These are phyloP conservation scores for Diuraphis noxia DNA, from an alignment of 1,140 invertebrate genomes.

Conservation along the genomic window DNA sequence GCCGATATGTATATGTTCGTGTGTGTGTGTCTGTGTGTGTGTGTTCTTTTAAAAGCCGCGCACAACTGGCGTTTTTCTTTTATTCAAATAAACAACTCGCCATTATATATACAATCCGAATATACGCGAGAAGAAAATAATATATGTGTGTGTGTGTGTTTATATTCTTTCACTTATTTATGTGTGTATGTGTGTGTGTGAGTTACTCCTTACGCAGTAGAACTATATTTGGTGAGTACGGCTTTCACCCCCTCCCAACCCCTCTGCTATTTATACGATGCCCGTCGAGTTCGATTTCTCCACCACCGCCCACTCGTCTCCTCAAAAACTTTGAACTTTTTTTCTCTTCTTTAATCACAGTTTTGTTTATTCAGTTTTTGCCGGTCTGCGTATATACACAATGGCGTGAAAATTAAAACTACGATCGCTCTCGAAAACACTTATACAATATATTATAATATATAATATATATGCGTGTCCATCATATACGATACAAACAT, in stretches of 20 bases:
- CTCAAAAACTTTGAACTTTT: background rate
- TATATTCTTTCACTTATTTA: background rate
- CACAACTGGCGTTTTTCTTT: conserved; percentile 46
- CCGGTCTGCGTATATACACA: background rate
- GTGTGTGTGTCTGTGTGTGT: background rate
- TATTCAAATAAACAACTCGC: conserved; percentile 35
- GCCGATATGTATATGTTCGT: background rate
- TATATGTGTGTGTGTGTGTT: background rate
- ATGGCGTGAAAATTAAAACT: conserved; percentile 13
- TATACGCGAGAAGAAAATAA: background rate
- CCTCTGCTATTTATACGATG: background rate
- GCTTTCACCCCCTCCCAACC: background rate
- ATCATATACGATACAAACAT: background rate
- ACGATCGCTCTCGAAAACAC: background rate
- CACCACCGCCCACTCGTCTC: background rate
- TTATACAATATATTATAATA: background rate
- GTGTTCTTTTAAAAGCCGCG: conserved; percentile 24
- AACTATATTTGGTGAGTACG: background rate
- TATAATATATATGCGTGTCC: background rate
- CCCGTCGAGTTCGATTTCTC: background rate
- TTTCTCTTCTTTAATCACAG: background rate
- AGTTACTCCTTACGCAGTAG: background rate
- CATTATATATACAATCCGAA: background rate
- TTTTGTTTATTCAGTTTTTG: conserved; percentile 15
- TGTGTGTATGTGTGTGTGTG: background rate